phyloP scores from a whole-genome alignment of 2,888 invertebrate genomes.

The Metalampra italica region DNA sequence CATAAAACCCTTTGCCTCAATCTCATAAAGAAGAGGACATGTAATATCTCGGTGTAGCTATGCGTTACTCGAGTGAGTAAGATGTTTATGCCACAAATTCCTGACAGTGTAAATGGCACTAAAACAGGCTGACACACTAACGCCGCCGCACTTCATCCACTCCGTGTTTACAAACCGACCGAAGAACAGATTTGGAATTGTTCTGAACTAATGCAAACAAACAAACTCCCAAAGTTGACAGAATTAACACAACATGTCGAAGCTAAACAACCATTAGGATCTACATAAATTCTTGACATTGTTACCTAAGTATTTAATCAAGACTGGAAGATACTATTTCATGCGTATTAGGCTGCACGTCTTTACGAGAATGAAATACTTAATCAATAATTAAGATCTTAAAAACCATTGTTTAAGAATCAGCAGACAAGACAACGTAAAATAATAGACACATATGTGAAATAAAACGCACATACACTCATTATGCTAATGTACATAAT shows the following conservation, averaged over 20 bases:
- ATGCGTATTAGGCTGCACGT: too few relatives aligned
- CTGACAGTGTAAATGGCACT: conserved; percentile 26
- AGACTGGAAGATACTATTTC: not conserved
- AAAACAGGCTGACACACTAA: conserved; percentile 23
- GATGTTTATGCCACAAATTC: conserved; percentile 4
- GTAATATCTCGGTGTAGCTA: not conserved
- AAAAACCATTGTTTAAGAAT: too few relatives aligned
- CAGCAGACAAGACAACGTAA: too few relatives aligned
- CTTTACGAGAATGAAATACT: too few relatives aligned
- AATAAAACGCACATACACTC: too few relatives aligned
- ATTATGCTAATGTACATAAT: too few relatives aligned
- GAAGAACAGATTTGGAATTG: not conserved
- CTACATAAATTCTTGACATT: not conserved
- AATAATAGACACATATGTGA: too few relatives aligned
- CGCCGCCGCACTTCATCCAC: conserved; percentile 5
- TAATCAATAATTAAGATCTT: too few relatives aligned
- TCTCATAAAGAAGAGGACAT: conserved; percentile 1
- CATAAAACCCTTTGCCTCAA: too few relatives aligned
- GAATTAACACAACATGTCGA: not conserved
- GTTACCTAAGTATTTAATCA: not conserved
- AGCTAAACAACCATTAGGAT: not conserved
- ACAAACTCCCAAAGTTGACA: not conserved
- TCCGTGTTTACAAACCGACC: conserved; percentile 18
- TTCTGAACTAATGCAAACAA: not conserved
- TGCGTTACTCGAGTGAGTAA: too few relatives aligned